Base-by-base conservation (phyloP, 2,797 vertebrate genomes). In the Columba guinea region DNA sequence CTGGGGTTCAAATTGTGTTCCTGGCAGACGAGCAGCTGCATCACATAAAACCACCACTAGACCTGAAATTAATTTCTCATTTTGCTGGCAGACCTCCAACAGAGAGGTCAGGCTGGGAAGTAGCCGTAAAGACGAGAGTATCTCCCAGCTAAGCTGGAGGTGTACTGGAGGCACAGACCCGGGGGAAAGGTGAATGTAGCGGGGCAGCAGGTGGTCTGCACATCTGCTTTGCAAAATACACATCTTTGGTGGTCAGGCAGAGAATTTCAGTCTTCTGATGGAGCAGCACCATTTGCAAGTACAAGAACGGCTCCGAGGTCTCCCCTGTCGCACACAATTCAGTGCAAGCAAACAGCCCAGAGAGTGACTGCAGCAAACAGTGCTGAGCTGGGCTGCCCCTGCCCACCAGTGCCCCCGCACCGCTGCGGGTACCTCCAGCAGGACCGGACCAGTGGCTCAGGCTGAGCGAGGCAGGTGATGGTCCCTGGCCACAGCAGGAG, bases 1-100 rank as follows among this genome's bases (percentile, higher is more conserved):
- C 68, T 78, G 27, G 19, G 71, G 84, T 93, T 58, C 4, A 8
- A 92, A 79, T 39, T 5, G 6, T 59, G n/a, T 62, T 90, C 84
- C 86, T 81, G 85, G 64, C 5, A 2, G 68, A 77, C 4, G 4
- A 64, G 64, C 21, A 60, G 46, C 77, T 5, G 1, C 75, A 70
- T 77, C 81, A 53, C 9, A 1, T 83, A 82, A 94, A 96, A 44
- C 62, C 52, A 79, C 63, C 0, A 4, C 44, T 62, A 93, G 70
- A 93, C 39, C 85, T 64, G 73, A 90, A 94, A 90, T 96, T 91
- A 73, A 88, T 76, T 90, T 74, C 82, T 62, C 77, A 64, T 90
- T 93, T 93, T 81, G 55, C 67, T 65, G 39, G n/a, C 49, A 82
- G 51, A 52, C 62, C 69, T 78, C 51, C 70, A 55, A 18, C 32